Percentiles rank a stretch among this genome's conserved stretches.
phyloP scores from a whole-genome alignment of 1,140 invertebrate species.

The Copidosoma floridanum region DNA sequence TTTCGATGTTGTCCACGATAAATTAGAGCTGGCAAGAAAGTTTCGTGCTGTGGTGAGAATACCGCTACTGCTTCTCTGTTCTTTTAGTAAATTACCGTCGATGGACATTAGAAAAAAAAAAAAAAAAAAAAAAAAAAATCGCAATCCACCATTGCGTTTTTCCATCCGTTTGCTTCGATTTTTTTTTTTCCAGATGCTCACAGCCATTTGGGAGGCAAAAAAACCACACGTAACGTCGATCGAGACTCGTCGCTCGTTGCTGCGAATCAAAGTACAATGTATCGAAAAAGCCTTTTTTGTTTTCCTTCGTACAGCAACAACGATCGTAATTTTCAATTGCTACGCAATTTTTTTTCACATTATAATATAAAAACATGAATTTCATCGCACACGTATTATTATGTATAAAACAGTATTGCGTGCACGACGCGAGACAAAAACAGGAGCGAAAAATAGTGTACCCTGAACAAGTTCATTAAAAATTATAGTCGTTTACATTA shows the following conservation, averaged over 20 bases:
- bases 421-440: conserved; percentile 5
- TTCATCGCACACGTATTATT: no score
- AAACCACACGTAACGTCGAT: conserved; percentile 13
- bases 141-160: no score
- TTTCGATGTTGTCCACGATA: conserved; percentile 25
- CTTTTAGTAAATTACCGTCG: no score
- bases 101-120: no score
- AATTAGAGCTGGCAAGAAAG: conserved; percentile 47
- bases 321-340: no score
- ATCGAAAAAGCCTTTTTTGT: conserved; percentile 2
- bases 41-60: conserved; percentile 31
- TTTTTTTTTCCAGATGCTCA: conserved; percentile 41
- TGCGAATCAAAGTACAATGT: not conserved
- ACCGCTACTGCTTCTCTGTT: no score
- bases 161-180: conserved; percentile 16
- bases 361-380: conserved; percentile 12
- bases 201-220: conserved; percentile 43
- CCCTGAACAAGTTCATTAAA: conserved; percentile 22
- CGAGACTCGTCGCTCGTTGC: conserved; percentile 2
- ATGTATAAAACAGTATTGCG: conserved; percentile 13
- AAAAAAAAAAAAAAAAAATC: not conserved
- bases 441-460: conserved; percentile 13
- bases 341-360: no score
- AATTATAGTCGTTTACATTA: conserved; percentile 6
- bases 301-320: conserved; percentile 6